Conservation (phyloP, 2,113 vertebrate genomes). For the Ornithorhynchus anatinus region DNA sequence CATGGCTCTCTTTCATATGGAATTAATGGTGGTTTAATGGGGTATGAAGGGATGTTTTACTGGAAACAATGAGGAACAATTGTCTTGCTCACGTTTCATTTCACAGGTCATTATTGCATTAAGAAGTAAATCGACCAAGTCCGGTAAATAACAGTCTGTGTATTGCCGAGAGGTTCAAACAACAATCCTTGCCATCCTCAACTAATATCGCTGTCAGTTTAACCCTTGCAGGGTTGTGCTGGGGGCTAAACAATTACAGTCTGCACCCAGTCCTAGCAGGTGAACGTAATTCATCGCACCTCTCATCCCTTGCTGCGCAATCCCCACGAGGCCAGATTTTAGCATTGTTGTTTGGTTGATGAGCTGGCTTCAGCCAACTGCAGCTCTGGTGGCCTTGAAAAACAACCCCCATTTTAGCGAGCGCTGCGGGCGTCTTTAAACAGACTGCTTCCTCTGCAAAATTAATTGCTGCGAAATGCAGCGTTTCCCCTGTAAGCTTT, state of each 20-base stretch:
- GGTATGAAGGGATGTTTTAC: conserved; percentile 82
- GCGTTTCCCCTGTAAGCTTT: conserved; percentile 62
- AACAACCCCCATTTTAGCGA: conserved; percentile 72
- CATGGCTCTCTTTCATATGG: conserved; percentile 72
- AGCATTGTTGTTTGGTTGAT: conserved; percentile 74
- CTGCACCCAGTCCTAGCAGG: conserved; percentile 74
- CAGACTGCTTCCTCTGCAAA: conserved; percentile 78
- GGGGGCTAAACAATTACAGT: conserved; percentile 76
- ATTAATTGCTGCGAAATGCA: conserved; percentile 76
- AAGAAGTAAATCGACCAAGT: conserved; percentile 86
- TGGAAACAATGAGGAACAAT: conserved; percentile 85
- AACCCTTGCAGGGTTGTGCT: conserved; percentile 77
- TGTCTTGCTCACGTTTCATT: conserved; percentile 85
- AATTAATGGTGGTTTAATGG: conserved; percentile 84
- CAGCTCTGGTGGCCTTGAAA: conserved; percentile 74
- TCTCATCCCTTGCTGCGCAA: conserved; percentile 64
- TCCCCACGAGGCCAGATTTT: conserved; percentile 65
- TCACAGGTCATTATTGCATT: conserved; percentile 88
- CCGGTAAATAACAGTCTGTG: conserved; percentile 83
- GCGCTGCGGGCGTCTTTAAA: conserved; percentile 73
- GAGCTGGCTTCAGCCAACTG: conserved; percentile 69
- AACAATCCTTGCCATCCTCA: conserved; percentile 70
- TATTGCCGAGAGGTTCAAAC: conserved; percentile 78
- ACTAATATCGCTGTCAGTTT: conserved; percentile 79
- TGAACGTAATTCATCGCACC: conserved; percentile 75